Base-by-base conservation (phyloP, 2,797 vertebrate species). In the Odontamblyopus rebecca region DNA sequence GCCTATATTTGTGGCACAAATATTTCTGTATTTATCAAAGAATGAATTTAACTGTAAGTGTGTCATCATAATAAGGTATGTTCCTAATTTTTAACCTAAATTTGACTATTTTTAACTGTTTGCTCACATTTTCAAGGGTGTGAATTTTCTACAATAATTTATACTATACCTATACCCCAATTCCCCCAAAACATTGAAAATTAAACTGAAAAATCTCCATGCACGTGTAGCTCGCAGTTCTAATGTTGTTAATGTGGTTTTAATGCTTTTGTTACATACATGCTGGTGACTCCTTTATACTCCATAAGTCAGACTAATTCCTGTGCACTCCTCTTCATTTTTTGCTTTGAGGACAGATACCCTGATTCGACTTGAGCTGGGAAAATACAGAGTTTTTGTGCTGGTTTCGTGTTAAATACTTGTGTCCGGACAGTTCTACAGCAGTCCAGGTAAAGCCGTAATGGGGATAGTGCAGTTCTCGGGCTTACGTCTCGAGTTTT, bases 341-440 rank as follows among this genome's bases (percentile, higher is more conserved):
- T 87, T 87, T 88, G 84, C 80, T 78, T 83, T 12, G 74, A 64
- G 61, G 70, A 81, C 75, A 11, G 35, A 86, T 87, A 91, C 87
- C 89, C 90, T 93, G 90, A 91, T 91, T 87, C 75, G 54, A 83
- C 82, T 4, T 2, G 72, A 73, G 68, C 85, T 62, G 73, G 60
- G 83, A 67, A 67, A 78, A 82, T 61, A 32, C 38, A 38, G 30
- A 70, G 85, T 87, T 72, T 86, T 89, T 93, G 82, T 91, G 89
- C 90, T 90, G 90, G 86, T 82, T 89, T 86, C 77, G 60, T 84
- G 75, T 84, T 74, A 74, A 82, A 69, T 74, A 79, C 77, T 77
- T 86, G 70, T 66, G 72, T 60, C 69, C 69, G 70, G 80, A 68
- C 78, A 76, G 76, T 2, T 82, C 61, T 75, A 65, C 71, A 64